Evolutionary conservation across 2,888 invertebrate species (phyloP).

Genomic region (Hypolimnas misippus): DNA sequence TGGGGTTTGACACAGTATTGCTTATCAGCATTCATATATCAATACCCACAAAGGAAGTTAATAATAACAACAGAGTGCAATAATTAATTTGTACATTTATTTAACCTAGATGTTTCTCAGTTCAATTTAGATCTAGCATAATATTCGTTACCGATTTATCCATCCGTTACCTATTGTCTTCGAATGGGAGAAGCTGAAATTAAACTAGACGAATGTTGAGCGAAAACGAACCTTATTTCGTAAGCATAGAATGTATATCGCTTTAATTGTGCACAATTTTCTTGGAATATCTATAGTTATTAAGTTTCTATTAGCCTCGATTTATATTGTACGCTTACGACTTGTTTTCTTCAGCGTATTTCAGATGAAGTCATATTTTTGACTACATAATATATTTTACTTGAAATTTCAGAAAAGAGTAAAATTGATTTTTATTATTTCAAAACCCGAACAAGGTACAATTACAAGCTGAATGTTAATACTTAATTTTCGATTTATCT

Average conservation of each 20-base stretch:
- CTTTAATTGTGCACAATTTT: not conserved
- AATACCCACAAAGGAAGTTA: not conserved
- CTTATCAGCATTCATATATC: too few relatives aligned
- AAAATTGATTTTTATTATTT: too few relatives aligned
- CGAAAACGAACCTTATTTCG: not conserved
- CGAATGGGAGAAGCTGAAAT: not conserved
- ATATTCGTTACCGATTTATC: constrained; percentile 5
- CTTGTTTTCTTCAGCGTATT: not conserved
- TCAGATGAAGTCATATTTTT: not conserved
- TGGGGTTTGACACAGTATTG: too few relatives aligned
- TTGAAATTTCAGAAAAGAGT: too few relatives aligned
- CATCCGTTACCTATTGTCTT: not conserved
- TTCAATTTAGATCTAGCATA: not conserved
- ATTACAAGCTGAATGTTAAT: too few relatives aligned
- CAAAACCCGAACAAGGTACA: too few relatives aligned
- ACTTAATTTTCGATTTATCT: too few relatives aligned
- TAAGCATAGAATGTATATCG: not conserved
- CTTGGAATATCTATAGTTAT: not conserved
- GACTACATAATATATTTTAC: too few relatives aligned
- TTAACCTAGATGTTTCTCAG: not conserved
- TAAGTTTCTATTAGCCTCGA: not conserved
- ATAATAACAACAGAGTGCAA: not conserved
- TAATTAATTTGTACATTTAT: not conserved
- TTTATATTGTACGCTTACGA: not conserved
- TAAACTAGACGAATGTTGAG: not conserved